A percentile compares a stretch with the other conserved stretches of the same genome.
Evolutionary conservation across 2,113 vertebrate species (phyloP).

Genomic region (Myotis yumanensis): DNA sequence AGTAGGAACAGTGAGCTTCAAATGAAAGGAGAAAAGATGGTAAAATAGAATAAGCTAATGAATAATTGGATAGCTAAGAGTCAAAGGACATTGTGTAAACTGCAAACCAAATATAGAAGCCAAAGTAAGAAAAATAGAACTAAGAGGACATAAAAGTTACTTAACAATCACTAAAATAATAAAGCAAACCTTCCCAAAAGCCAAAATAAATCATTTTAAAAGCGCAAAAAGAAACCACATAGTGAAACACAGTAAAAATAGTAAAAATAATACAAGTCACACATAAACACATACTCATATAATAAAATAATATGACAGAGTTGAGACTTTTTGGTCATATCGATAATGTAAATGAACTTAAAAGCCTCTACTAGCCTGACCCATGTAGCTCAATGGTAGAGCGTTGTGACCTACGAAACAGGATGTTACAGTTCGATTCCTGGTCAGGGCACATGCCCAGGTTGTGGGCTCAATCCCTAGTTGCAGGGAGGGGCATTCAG

Average conservation of each 20-base stretch:
- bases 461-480: too few species aligned
- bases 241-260: not conserved
- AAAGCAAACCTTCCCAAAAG: not conserved
- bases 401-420: too few species aligned
- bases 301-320: not conserved
- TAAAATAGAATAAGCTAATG: not conserved
- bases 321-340: not conserved
- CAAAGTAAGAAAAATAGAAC: not conserved
- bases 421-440: too few species aligned
- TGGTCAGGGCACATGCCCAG: too few species aligned
- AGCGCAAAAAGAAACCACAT: not conserved
- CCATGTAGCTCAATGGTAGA: too few species aligned
- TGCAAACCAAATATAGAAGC: not conserved
- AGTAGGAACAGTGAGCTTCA: not conserved
- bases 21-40: not conserved
- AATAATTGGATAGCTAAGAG: not conserved
- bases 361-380: not conserved
- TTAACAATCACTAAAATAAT: not conserved
- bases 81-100: not conserved
- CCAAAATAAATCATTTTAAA: not conserved
- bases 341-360: not conserved
- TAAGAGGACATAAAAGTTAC: not conserved
- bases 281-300: not conserved
- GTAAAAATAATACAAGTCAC: not conserved
- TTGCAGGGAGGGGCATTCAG: too few species aligned